A percentile compares a stretch with the other conserved stretches of the same genome.
These are phyloP conservation scores for Harmothoe impar DNA, from an alignment of 2,888 invertebrate genomes.

Conservation along the genomic window DNA sequence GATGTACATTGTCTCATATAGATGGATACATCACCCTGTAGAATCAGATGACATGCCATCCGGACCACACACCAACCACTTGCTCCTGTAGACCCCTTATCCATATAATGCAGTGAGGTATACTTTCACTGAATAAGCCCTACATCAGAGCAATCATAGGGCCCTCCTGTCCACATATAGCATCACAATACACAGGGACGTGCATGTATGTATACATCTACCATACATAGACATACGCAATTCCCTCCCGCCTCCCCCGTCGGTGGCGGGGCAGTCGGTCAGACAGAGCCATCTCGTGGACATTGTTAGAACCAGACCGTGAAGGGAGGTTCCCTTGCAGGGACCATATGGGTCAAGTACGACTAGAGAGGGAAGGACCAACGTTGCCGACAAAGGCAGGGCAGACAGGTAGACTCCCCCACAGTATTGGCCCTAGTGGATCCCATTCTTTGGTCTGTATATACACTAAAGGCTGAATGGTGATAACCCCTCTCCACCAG, in stretches of 20 bases:
- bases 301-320: conserved; percentile 36
- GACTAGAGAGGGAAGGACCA: neutral
- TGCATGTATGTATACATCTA: too few species aligned
- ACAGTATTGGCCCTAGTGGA: neutral
- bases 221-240: neutral
- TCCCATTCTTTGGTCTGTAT: conserved; percentile 18
- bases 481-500: neutral
- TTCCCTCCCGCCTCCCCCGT: neutral
- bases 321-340: neutral
- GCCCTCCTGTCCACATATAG: too few species aligned
- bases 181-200: too few species aligned
- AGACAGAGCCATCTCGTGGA: conserved; percentile 18
- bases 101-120: too few species aligned
- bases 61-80: too few species aligned
- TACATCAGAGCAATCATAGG: too few species aligned
- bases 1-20: too few species aligned
- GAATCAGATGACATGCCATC: too few species aligned
- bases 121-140: too few species aligned
- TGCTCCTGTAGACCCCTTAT: too few species aligned
- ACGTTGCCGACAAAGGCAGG: conserved; percentile 3
- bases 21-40: too few species aligned
- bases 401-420: conserved; percentile 38
- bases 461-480: conserved; percentile 7
- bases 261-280: neutral
- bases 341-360: conserved; percentile 36